Evolutionary conservation across 2,797 vertebrate species (phyloP).

Genomic region (Hirundo rustica): DNA sequence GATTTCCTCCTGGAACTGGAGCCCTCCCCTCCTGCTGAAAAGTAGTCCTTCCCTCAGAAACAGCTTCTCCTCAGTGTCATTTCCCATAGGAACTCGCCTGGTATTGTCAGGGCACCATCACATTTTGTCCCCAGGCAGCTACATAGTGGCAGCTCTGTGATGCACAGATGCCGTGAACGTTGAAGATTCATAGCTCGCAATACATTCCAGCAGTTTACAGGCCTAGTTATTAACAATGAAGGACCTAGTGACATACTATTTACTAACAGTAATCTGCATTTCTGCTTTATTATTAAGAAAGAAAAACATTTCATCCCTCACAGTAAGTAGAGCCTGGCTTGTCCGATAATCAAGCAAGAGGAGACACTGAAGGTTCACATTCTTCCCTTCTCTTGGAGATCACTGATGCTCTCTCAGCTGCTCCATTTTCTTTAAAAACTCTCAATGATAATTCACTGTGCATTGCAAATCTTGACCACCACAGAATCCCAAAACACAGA

Average conservation of each 20-base stretch:
- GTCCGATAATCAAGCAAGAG: neutral
- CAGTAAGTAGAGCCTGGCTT: neutral
- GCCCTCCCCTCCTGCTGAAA: neutral
- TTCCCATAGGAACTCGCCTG: neutral
- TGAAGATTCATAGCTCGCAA: neutral
- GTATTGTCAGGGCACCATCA: neutral
- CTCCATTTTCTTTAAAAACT: neutral
- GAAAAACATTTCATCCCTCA: neutral
- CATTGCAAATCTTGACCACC: neutral
- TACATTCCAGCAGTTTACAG: neutral
- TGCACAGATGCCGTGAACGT: neutral
- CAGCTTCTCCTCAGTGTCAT: neutral
- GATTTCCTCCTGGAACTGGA: fast-evolving
- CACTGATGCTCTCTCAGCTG: neutral
- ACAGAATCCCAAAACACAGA: neutral
- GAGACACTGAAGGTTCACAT: neutral
- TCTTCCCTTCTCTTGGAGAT: neutral
- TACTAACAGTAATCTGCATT: neutral
- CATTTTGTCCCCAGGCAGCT: neutral
- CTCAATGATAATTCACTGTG: neutral
- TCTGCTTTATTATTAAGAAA: neutral
- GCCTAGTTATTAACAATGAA: neutral
- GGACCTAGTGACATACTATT: neutral
- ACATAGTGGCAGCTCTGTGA: neutral
- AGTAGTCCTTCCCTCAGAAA: neutral